A percentile compares a stretch with the other conserved stretches of the same genome.
These are phyloP conservation scores for Rotaria macrura DNA, from an alignment of 2,888 invertebrate genomes.

Conservation along the genomic window DNA sequence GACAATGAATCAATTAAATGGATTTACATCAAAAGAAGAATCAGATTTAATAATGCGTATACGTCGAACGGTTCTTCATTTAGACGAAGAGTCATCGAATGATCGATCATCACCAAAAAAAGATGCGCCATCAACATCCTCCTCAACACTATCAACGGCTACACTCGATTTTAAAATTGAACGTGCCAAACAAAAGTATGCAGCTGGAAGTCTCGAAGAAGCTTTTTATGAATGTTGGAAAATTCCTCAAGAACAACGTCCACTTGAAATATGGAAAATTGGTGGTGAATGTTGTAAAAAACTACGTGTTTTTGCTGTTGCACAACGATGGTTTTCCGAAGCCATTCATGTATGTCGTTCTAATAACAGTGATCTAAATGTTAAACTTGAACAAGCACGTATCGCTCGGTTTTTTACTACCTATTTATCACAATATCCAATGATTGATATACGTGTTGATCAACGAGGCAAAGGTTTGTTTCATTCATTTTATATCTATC, in stretches of 20 bases:
- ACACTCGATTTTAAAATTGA: constrained; percentile 5
- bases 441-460: constrained; percentile 15
- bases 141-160: not conserved
- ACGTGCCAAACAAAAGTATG: constrained; percentile 17
- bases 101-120: not conserved
- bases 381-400: constrained; percentile 20
- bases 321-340: constrained; percentile 9
- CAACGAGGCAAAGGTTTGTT: constrained; percentile 10
- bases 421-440: constrained; percentile 10
- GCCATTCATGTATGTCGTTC: constrained; percentile 14
- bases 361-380: constrained; percentile 5
- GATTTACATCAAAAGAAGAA: not conserved
- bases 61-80: constrained; percentile 6
- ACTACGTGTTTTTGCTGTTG: constrained; percentile 18
- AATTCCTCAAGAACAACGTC: constrained; percentile 1
- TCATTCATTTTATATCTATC: not conserved
- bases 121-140: not conserved
- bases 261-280: constrained; percentile 12
- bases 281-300: constrained; percentile 20
- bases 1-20: not conserved
- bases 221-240: constrained; percentile 22
- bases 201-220: constrained; percentile 12
- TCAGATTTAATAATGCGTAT: not conserved
- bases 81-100: constrained; percentile 10
- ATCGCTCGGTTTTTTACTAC: not conserved